Evolutionary conservation across 2,797 vertebrate species (phyloP).

Genomic region (Periparus ater): DNA sequence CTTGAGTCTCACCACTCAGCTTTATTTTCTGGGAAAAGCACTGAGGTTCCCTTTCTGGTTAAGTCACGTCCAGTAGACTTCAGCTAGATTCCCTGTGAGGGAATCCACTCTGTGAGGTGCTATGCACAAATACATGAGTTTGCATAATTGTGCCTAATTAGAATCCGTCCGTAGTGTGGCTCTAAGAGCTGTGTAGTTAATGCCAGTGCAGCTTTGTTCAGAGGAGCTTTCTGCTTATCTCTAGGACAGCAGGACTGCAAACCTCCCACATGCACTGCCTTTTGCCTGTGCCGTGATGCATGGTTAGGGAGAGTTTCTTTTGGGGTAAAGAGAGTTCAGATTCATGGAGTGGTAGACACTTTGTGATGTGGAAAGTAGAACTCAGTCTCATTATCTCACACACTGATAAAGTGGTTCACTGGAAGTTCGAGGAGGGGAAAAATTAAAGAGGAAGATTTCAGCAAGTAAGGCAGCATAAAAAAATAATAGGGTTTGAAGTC

Average conservation of each 20-base stretch:
- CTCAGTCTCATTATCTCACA: neutral
- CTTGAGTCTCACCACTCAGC: neutral
- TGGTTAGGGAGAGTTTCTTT: neutral
- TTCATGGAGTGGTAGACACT: neutral
- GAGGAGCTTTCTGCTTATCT: conserved; percentile 32
- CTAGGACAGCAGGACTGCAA: neutral
- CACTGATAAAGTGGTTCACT: neutral
- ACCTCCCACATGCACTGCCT: neutral
- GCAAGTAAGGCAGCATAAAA: neutral
- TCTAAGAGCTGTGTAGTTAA: neutral
- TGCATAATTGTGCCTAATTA: conserved; percentile 27
- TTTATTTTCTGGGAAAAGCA: neutral
- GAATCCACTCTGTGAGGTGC: neutral
- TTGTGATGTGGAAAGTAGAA: neutral
- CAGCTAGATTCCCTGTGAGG: neutral
- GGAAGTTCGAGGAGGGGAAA: neutral
- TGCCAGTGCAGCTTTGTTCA: neutral
- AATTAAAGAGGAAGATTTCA: neutral
- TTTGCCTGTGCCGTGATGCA: fast-evolving
- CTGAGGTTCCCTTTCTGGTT: neutral
- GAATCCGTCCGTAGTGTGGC: neutral
- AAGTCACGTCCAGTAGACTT: neutral
- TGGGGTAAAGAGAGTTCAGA: neutral
- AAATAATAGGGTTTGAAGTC: neutral
- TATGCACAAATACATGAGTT: neutral